Percentiles rank a stretch among this genome's conserved stretches.
Evolutionary conservation across 2,888 invertebrate species (phyloP).

Genomic region (Melanchra persicariae): DNA sequence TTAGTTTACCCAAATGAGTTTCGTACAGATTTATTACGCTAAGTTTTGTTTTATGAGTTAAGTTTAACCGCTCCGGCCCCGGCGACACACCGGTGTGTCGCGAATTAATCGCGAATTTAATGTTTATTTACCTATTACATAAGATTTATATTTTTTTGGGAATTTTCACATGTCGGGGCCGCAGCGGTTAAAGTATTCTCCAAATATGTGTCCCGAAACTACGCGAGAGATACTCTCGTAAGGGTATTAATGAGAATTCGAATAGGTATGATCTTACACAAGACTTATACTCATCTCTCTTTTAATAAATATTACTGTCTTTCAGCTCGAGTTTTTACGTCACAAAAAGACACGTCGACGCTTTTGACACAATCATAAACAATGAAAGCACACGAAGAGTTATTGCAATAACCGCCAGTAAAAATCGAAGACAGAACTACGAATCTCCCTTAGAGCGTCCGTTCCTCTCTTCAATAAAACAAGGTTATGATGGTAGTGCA

Average conservation of each 20-base stretch:
- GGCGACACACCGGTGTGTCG: too few species aligned
- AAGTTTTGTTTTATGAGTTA: slow-evolving; percentile 72
- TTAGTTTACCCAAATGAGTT: slow-evolving; percentile 70
- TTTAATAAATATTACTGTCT: too few species aligned
- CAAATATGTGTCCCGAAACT: slow-evolving; percentile 56
- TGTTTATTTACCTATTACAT: too few species aligned
- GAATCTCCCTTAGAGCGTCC: slow-evolving; percentile 30
- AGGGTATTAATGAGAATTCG: slow-evolving; percentile 31
- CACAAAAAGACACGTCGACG: neutral
- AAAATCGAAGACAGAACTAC: slow-evolving; percentile 16
- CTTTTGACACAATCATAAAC: neutral
- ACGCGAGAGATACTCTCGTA: slow-evolving; percentile 26
- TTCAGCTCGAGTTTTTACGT: neutral
- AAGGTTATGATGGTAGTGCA: slow-evolving; percentile 44
- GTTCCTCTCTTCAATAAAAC: slow-evolving; percentile 56
- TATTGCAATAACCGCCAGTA: slow-evolving; percentile 34
- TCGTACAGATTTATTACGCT: slow-evolving; percentile 70
- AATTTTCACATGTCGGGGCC: too few species aligned
- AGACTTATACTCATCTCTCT: neutral
- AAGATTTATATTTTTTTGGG: too few species aligned
- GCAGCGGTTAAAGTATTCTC: slow-evolving; percentile 59
- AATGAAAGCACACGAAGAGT: slow-evolving; percentile 27
- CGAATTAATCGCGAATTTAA: too few species aligned
- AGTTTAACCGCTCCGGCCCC: too few species aligned
- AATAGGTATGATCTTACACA: slow-evolving; percentile 20